Evolutionary conservation across 2,113 vertebrate species (phyloP).

Genomic region (Notothenia rossii): DNA sequence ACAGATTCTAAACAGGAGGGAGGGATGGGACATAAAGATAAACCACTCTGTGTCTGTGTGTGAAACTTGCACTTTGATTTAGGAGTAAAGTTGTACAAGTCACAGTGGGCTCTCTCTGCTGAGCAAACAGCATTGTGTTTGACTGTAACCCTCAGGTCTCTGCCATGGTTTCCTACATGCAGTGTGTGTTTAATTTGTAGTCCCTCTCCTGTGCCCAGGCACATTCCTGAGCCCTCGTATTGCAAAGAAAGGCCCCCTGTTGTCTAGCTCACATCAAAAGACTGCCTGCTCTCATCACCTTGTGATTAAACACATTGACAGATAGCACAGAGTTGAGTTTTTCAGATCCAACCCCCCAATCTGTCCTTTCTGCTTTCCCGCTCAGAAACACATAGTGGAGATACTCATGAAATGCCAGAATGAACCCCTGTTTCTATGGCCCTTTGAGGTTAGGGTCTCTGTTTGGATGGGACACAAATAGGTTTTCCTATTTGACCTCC

Average conservation of each 20-base stretch:
- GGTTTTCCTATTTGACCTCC: slow-evolving; percentile 63
- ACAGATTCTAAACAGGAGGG: slow-evolving; percentile 31
- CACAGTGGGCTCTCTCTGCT: slow-evolving; percentile 18
- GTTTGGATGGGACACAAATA: slow-evolving; percentile 74
- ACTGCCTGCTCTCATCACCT: slow-evolving; percentile 65
- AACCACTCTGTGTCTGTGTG: slow-evolving; percentile 25
- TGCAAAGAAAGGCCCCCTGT: slow-evolving; percentile 68
- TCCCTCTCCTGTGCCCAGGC: slow-evolving; percentile 8
- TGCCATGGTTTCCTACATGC: slow-evolving; percentile 29
- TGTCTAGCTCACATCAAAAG: slow-evolving; percentile 64
- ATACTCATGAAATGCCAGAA: neutral
- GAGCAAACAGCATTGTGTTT: slow-evolving; percentile 62
- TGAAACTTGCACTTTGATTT: slow-evolving; percentile 64
- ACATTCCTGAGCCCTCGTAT: slow-evolving; percentile 59
- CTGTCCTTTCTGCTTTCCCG: neutral
- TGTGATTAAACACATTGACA: slow-evolving; percentile 69
- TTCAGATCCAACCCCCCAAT: neutral
- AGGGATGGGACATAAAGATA: slow-evolving; percentile 44
- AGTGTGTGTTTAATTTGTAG: slow-evolving; percentile 40
- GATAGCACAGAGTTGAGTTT: slow-evolving; percentile 12
- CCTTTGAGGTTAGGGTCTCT: slow-evolving; percentile 35
- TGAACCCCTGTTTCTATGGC: slow-evolving; percentile 1
- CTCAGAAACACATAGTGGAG: neutral
- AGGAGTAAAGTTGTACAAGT: slow-evolving; percentile 64
- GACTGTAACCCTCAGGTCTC: slow-evolving; percentile 43